Base-by-base conservation (phyloP, 2,797 vertebrate species). In the Dipus sagitta region DNA sequence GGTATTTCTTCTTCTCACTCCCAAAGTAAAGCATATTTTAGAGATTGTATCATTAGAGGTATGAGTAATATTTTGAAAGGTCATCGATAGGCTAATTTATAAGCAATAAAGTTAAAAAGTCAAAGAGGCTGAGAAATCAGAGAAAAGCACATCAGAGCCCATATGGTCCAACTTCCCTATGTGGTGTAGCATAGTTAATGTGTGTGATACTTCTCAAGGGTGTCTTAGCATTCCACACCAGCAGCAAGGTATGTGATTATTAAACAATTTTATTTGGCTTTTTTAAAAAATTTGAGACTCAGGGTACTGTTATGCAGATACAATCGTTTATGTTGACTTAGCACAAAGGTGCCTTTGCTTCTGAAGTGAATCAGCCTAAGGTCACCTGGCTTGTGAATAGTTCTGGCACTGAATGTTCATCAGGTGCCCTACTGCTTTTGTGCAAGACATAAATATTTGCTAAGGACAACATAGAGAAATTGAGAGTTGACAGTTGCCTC, bases 91-190 rank as follows among this genome's bases (percentile, higher is more conserved):
- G 38, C 42, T 90, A 83, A 86, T 72, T 65, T 23, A 32, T 9
- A 67, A 47, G 58, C 7, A 74, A 30, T 18, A 32, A 54, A 67
- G 38, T 78, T 0, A 71, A 81, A 28, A 88, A 79, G 70, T 54
- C 21, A 79, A 93, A 42, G 64, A 65, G 80, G 21, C 23, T 9
- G 62, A 88, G 58, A 90, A 65, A 52, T 68, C n/a, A 64, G 86
- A 58, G n/a, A 64, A 87, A 64, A 85, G 68, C 60, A 58, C 54
- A 32, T 28, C 30, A 30, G 38, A 65, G 62, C 0, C 30, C 28
- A 12, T 32, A 5, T 5, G 71, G 60, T 20, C 71, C 17, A 13
- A 0, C 10, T 18, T 52, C 26, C 0, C 18, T 14, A 0, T 15
- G 8, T 11, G n/a, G 30, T 23, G 54, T n/a, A 15, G 6, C 2